phyloP scores from a whole-genome alignment of 2,888 invertebrate species.

The Plebejus anna region DNA sequence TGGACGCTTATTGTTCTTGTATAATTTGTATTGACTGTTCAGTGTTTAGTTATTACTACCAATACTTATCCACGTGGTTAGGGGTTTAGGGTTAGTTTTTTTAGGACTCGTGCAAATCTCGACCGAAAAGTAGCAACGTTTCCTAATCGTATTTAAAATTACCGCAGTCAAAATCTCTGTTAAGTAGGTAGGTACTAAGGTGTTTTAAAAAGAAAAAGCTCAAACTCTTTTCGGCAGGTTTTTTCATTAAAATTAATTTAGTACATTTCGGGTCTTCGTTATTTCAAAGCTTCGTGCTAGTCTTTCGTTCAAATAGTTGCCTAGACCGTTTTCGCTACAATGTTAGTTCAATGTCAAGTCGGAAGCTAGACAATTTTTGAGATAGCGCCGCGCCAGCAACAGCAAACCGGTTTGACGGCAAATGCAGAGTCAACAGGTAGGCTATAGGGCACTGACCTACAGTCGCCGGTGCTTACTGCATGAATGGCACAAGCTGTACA shows the following conservation, averaged over 20 bases:
- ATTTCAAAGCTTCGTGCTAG: neutral
- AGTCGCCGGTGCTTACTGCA: conserved; percentile 54
- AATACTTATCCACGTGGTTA: neutral
- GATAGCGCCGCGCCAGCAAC: conserved; percentile 45
- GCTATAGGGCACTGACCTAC: conserved; percentile 75
- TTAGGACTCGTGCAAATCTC: too few species aligned
- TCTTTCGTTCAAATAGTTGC: neutral
- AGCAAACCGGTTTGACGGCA: conserved; percentile 69
- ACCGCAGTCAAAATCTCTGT: too few species aligned
- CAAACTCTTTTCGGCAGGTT: too few species aligned
- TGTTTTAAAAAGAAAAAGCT: too few species aligned
- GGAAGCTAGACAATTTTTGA: conserved; percentile 49
- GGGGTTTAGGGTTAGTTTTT: too few species aligned
- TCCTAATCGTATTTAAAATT: too few species aligned
- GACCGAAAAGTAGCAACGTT: too few species aligned
- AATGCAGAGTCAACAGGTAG: conserved; percentile 70
- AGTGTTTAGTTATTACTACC: neutral
- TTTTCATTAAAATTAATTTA: neutral
- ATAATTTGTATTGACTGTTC: neutral
- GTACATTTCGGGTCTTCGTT: neutral
- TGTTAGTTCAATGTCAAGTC: conserved; percentile 44
- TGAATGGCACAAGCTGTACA: conserved; percentile 61
- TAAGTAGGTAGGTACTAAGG: too few species aligned
- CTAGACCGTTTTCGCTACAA: conserved; percentile 5
- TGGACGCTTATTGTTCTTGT: neutral